A percentile compares a stretch with the other conserved stretches of the same genome.
These are phyloP conservation scores for Parnassius glacialis DNA, from an alignment of 2,888 invertebrate species.

Conservation along the genomic window DNA sequence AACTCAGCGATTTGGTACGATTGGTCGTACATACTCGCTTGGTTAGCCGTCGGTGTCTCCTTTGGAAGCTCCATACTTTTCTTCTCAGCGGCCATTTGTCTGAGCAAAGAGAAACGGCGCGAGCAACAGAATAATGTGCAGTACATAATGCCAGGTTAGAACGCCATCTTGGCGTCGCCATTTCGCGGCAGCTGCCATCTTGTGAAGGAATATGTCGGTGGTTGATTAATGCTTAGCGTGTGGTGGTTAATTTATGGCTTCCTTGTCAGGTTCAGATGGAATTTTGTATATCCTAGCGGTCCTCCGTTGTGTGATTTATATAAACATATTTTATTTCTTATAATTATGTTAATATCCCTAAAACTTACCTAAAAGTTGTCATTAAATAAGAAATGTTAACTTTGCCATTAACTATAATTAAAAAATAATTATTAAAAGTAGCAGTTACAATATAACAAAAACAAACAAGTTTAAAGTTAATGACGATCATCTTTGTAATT, in stretches of 20 bases:
- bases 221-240: conserved; percentile 68
- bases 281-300: conserved; percentile 44
- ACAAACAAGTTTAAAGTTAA: no score
- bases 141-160: conserved; percentile 93
- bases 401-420: no score
- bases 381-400: no score
- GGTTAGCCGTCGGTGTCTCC: conserved; percentile 89
- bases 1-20: conserved; percentile 88
- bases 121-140: conserved; percentile 90
- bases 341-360: no score
- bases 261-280: conserved; percentile 35
- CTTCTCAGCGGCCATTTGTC: conserved; percentile 89
- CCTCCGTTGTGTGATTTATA: conserved; percentile 13
- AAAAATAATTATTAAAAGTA: no score
- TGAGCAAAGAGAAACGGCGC: conserved; percentile 87
- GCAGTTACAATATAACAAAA: no score
- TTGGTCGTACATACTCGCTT: conserved; percentile 92
- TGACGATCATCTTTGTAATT: no score
- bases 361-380: no score
- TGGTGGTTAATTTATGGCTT: conserved; percentile 41
- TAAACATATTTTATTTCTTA: conserved; percentile 1
- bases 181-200: conserved; percentile 44
- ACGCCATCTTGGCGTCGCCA: conserved; percentile 53
- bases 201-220: conserved; percentile 43
- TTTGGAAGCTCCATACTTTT: conserved; percentile 88